These are phyloP conservation scores for Petrocephalus zakoni DNA, from an alignment of 2,113 vertebrate genomes.

Conservation along the genomic window DNA sequence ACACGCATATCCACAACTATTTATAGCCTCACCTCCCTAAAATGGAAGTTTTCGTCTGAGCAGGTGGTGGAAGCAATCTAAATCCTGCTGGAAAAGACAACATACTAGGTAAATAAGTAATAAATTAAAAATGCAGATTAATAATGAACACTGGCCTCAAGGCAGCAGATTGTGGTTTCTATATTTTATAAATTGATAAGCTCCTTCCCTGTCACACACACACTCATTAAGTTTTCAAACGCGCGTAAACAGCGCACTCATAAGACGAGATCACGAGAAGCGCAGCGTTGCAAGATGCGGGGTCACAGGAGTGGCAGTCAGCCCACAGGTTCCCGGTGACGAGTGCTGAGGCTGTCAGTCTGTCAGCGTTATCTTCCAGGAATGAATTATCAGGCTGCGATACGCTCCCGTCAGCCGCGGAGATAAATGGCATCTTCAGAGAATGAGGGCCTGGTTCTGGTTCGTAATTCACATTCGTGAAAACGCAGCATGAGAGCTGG, in stretches of 20 bases:
- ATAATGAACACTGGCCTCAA: conserved; percentile 50
- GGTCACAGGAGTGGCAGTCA: neutral
- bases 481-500: neutral
- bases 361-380: neutral
- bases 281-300: neutral
- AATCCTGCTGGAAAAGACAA: neutral
- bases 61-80: neutral
- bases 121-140: conserved; percentile 57
- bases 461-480: neutral
- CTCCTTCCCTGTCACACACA: conserved; percentile 17
- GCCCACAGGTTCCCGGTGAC: neutral
- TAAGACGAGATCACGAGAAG: neutral
- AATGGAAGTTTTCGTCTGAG: conserved; percentile 2
- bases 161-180: conserved; percentile 61
- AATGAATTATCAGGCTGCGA: neutral
- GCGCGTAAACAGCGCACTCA: neutral
- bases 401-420: neutral
- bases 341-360: neutral
- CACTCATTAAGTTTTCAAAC: conserved; percentile 28
- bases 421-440: neutral
- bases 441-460: neutral
- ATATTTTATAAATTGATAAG: conserved; percentile 58
- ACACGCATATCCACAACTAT: conserved; percentile 26
- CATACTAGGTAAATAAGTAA: conserved; percentile 52
- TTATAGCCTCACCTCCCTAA: conserved; percentile 17